phyloP scores from a whole-genome alignment of 1,140 invertebrate genomes.

The Heliconius melpomene region DNA sequence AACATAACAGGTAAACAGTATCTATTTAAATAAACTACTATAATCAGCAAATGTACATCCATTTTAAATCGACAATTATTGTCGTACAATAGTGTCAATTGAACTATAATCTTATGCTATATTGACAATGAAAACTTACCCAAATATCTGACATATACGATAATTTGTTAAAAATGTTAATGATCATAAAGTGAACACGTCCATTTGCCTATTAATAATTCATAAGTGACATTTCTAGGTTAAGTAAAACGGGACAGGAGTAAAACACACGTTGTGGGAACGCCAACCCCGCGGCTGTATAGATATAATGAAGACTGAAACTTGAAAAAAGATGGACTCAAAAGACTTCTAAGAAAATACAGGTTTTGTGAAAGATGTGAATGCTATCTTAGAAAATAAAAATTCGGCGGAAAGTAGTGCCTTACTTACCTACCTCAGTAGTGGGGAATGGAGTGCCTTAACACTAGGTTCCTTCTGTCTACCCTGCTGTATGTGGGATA shows the following conservation, averaged over 20 bases:
- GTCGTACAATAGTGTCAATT: neutral
- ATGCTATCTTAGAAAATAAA: too few species aligned
- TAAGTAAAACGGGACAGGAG: neutral
- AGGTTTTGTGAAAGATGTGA: neutral
- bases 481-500: too few species aligned
- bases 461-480: too few species aligned
- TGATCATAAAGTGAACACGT: neutral
- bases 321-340: neutral
- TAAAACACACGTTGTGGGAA: neutral
- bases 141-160: neutral
- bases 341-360: neutral
- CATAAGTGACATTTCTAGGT: slow-evolving; percentile 7
- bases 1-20: too few species aligned
- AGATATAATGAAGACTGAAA: neutral
- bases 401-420: too few species aligned
- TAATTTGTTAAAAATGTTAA: slow-evolving; percentile 1
- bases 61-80: neutral
- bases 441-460: too few species aligned
- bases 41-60: too few species aligned
- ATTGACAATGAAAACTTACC: neutral
- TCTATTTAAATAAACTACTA: too few species aligned
- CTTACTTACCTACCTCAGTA: too few species aligned
- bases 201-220: slow-evolving; percentile 3
- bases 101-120: neutral
- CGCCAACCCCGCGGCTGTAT: neutral